These are phyloP conservation scores for Schizaphis graminum DNA, from an alignment of 2,888 invertebrate species.

Conservation along the genomic window DNA sequence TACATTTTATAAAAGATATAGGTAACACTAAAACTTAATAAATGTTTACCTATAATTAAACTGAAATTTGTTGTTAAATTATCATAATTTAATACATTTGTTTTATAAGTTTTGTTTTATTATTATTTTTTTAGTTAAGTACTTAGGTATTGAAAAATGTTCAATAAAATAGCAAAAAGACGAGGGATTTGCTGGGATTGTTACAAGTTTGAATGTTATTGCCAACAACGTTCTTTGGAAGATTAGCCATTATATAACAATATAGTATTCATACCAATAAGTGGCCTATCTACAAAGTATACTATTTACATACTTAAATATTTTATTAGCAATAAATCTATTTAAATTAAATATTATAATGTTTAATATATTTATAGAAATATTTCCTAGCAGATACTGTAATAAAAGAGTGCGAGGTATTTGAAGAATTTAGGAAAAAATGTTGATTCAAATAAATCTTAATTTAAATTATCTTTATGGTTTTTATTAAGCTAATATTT, in stretches of 20 bases:
- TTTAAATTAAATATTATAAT: too few relatives aligned
- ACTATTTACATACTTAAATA: background rate
- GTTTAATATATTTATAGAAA: background rate
- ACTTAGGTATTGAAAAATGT: background rate
- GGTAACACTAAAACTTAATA: too few relatives aligned
- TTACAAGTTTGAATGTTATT: background rate
- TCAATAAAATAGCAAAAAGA: background rate
- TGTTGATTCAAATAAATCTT: background rate
- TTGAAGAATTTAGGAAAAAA: background rate
- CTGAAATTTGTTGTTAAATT: too few relatives aligned
- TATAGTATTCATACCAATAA: background rate
- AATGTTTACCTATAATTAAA: too few relatives aligned
- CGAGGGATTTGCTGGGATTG: too few relatives aligned
- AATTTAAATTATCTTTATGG: background rate
- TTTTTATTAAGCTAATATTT: background rate
- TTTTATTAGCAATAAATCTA: background rate
- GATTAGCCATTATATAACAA: background rate
- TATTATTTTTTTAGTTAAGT: background rate
- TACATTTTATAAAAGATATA: too few relatives aligned
- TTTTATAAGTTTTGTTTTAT: background rate
- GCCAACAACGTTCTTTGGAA: background rate
- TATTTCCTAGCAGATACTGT: background rate
- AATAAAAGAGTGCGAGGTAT: background rate
- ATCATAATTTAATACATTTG: too few relatives aligned
- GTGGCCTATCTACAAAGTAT: background rate